These are phyloP conservation scores for Ichneumon xanthorius DNA, from an alignment of 2,888 invertebrate species.

Conservation along the genomic window DNA sequence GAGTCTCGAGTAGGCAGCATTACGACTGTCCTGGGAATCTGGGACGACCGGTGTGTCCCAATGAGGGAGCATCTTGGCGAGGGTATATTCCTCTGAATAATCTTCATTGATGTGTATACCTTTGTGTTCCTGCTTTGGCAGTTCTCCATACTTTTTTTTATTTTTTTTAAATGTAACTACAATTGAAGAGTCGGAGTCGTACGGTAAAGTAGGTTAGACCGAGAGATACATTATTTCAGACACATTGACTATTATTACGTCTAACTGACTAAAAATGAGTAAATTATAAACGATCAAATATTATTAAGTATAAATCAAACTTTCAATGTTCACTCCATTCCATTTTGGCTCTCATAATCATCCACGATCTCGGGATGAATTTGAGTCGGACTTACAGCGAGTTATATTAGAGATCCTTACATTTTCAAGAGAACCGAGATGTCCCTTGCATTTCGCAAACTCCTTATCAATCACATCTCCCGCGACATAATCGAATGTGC, in stretches of 20 bases:
- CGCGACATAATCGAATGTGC: neutral
- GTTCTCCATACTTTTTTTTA: neutral
- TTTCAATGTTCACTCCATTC: no score
- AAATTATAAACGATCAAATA: neutral
- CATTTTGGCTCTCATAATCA: neutral
- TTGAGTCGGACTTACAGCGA: neutral
- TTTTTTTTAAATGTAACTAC: neutral
- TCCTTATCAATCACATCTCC: neutral
- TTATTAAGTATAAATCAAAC: neutral
- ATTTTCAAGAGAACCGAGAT: neutral
- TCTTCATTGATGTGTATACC: neutral
- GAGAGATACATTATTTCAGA: neutral
- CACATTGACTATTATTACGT: neutral
- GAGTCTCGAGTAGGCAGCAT: constrained; percentile 32
- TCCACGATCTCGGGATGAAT: neutral
- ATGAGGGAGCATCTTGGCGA: constrained; percentile 9
- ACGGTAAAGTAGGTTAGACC: neutral
- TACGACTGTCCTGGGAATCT: constrained; percentile 53
- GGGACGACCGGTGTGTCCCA: constrained; percentile 18
- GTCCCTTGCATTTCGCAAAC: neutral
- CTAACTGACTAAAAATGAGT: neutral
- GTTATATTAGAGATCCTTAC: neutral
- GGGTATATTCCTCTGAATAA: constrained; percentile 21
- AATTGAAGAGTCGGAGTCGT: neutral
- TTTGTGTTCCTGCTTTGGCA: constrained; percentile 1